Percentiles rank a stretch among this genome's conserved stretches.
phyloP scores from a whole-genome alignment of 2,888 invertebrate species.

The Dynastes grantii region DNA sequence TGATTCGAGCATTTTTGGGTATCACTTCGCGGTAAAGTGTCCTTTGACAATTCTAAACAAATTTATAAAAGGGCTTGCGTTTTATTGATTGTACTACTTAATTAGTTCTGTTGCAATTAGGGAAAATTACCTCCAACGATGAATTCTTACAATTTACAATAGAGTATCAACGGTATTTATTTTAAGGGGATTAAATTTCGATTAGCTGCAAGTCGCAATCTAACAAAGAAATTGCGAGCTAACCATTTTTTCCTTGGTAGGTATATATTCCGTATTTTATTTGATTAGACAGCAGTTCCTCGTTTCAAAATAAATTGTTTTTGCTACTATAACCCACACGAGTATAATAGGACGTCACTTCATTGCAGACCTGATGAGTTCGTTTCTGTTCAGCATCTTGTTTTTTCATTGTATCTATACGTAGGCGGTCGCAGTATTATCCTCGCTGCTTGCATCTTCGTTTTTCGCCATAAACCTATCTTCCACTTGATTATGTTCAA shows the following conservation, averaged over 20 bases:
- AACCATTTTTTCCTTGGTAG: background rate
- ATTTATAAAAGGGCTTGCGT: too few species aligned
- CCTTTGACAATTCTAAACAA: too few species aligned
- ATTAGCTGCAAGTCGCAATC: background rate
- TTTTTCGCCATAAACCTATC: conserved; percentile 7
- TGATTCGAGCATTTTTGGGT: too few species aligned
- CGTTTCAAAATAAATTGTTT: too few species aligned
- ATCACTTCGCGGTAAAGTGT: too few species aligned
- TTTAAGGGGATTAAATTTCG: too few species aligned
- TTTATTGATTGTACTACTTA: too few species aligned
- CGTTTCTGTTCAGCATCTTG: conserved; percentile 3
- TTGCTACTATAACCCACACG: too few species aligned
- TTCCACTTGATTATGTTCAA: conserved; percentile 22
- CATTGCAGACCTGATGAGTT: background rate
- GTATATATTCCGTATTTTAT: background rate
- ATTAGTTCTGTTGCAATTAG: too few species aligned
- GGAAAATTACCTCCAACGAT: too few species aligned
- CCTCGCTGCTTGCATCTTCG: conserved; percentile 13
- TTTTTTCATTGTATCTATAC: conserved; percentile 4
- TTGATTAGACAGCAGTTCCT: background rate
- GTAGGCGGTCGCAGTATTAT: background rate
- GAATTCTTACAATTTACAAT: too few species aligned
- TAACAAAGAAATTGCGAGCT: background rate
- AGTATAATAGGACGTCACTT: background rate
- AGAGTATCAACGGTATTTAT: too few species aligned